Evolutionary conservation across 2,113 vertebrate species (phyloP).

Genomic region (Lathamus discolor): DNA sequence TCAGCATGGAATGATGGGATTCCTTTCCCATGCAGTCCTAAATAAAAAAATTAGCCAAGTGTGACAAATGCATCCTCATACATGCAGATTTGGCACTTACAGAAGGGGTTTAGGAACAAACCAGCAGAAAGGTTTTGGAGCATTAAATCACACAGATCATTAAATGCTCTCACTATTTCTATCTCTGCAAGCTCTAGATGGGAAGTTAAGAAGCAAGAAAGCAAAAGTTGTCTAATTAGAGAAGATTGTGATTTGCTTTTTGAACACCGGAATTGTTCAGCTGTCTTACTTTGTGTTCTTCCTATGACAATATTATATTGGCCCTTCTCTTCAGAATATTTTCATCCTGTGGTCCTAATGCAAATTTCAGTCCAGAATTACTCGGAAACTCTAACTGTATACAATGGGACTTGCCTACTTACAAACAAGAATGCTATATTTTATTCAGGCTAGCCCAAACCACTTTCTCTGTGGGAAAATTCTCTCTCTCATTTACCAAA

Average conservation of each 20-base stretch:
- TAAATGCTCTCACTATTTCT: constrained; percentile 1
- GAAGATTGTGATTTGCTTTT: not conserved
- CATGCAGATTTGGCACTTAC: not conserved
- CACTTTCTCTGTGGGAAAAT: not conserved
- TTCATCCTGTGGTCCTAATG: not conserved
- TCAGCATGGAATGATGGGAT: not conserved
- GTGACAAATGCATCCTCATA: not conserved
- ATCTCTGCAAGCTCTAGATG: not conserved
- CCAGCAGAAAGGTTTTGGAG: not conserved
- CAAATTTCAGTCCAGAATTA: not conserved
- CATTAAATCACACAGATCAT: not conserved
- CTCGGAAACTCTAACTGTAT: not conserved
- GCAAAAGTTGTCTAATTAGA: not conserved
- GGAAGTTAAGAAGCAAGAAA: constrained; percentile 20
- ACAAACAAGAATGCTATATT: not conserved
- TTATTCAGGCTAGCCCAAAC: constrained; percentile 18
- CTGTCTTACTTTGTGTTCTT: not conserved
- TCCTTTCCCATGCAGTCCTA: not conserved
- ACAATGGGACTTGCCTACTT: not conserved
- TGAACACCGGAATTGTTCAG: not conserved
- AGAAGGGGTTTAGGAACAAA: not conserved
- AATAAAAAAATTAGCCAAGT: not conserved
- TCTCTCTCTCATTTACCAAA: constrained; percentile 3
- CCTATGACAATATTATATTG: not conserved
- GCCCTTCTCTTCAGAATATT: not conserved